phyloP scores from a whole-genome alignment of 2,113 vertebrate species.

The Carassius auratus region DNA sequence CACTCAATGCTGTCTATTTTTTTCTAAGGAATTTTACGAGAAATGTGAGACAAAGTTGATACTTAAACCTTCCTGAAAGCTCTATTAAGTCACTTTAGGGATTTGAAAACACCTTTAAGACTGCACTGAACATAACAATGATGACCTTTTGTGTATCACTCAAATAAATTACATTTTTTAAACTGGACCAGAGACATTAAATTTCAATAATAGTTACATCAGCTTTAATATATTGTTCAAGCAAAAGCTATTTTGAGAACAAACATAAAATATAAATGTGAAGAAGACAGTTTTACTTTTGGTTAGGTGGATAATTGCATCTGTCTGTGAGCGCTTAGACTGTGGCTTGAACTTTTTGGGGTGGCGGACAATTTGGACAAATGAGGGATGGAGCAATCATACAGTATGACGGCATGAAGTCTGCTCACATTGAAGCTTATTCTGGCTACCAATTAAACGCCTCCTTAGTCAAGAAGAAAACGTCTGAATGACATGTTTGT shows the following conservation, averaged over 20 bases:
- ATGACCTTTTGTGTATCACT: neutral
- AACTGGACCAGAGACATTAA: neutral
- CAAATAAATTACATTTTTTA: neutral
- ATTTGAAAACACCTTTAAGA: too few species aligned
- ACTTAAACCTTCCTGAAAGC: too few species aligned
- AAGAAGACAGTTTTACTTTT: neutral
- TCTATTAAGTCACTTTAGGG: too few species aligned
- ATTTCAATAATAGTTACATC: neutral
- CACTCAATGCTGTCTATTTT: too few species aligned
- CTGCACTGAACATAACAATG: neutral
- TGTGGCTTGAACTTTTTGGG: neutral
- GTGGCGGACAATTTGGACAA: neutral
- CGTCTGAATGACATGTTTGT: neutral
- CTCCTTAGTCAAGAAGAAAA: neutral
- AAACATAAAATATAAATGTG: slow-evolving; percentile 15
- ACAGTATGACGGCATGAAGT: slow-evolving; percentile 6
- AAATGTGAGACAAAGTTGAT: too few species aligned
- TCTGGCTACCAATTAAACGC: slow-evolving; percentile 1
- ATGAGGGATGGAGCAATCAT: slow-evolving; percentile 9
- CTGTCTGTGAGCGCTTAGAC: neutral
- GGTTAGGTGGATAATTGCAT: slow-evolving; percentile 26
- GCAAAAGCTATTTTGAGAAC: neutral
- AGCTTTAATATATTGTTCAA: neutral
- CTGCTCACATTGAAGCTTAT: neutral
- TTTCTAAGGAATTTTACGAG: too few species aligned